Conservation (phyloP, 2,888 invertebrate genomes). For the Melieria picta region DNA sequence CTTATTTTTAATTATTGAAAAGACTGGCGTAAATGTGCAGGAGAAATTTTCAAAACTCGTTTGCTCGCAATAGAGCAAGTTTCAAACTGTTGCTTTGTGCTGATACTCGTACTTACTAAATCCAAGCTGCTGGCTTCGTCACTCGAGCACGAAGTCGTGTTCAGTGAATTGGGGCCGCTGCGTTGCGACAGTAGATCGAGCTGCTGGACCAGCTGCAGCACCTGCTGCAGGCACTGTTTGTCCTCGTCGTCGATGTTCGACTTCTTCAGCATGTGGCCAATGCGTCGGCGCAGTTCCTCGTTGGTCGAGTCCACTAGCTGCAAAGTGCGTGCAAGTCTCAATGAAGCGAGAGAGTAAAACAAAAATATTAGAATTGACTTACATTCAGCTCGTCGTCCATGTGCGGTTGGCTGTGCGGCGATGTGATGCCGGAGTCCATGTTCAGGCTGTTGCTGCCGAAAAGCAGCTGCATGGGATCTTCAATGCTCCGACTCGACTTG, state of each 20-base stretch:
- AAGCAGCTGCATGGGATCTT: constrained; percentile 48
- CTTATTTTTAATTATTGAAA: constrained; percentile 12
- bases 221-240: constrained; percentile 73
- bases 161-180: constrained; percentile 51
- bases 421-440: constrained; percentile 55
- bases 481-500: constrained; percentile 37
- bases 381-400: constrained; percentile 55
- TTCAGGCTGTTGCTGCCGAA: constrained; percentile 37
- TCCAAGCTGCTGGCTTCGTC: constrained; percentile 70
- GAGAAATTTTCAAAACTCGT: constrained; percentile 11
- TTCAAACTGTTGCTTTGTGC: neutral
- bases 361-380: constrained; percentile 31
- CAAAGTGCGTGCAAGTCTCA: neutral
- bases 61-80: constrained; percentile 2
- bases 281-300: constrained; percentile 56
- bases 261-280: constrained; percentile 56
- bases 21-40: constrained; percentile 19
- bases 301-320: constrained; percentile 47
- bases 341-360: no score
- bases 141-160: constrained; percentile 59
- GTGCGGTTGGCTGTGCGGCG: constrained; percentile 54
- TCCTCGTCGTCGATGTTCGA: constrained; percentile 67
- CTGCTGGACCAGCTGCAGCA: constrained; percentile 72
- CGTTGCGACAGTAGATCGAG: constrained; percentile 68
- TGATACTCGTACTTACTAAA: constrained; percentile 51